Base-by-base conservation (phyloP, 2,888 invertebrate genomes). In the Cryptocheilus praepositus region DNA sequence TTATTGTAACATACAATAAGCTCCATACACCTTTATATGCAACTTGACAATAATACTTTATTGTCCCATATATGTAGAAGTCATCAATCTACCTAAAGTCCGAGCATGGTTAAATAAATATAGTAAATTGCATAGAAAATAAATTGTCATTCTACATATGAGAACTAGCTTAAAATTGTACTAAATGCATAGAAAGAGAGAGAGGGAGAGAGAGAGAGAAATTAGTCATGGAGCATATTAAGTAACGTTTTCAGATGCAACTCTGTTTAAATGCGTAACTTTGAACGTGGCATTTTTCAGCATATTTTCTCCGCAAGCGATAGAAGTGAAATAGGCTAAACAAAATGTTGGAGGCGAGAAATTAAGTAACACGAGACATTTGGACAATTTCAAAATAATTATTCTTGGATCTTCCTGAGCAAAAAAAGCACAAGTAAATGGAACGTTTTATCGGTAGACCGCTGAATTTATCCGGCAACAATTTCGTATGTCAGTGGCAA, bases 261-360 rank as follows among this genome's bases (percentile, higher is more conserved):
- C 76, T 74, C 70, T 51, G 64, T 67, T 63, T 62, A 69, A 74
- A 67, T 71, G 70, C 55, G 61, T 79, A 75, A 79, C 80, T 73
- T 72, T 76, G 76, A 74, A 82, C 83, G 79, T 81, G 81, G 83
- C 77, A 73, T 87, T 85, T 87, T 88, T 87, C 87, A 88, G 87
- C 84, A 84, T 85, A 83, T 85, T 87, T 87, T 83, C 86, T 83
- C 86, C 82, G 81, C 83, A 80, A 79, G 75, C 83, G 73, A 79
- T 86, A 80, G 71, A 67, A 69, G 71, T 76, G 67, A 75, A 77
- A 62, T 78, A 80, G 57, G 73, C 58, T 79, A 83, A 36, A 80
- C 76, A 76, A 75, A 79, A 76, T 73, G 74, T 79, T 84, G 82
- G 81, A 82, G 83, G 74, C 81, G 75, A 83, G 84, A 85, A 36